Percentiles rank a stretch among this genome's conserved stretches.
phyloP scores from a whole-genome alignment of 1,140 invertebrate genomes.

The Pseudomyrmex sp. region DNA sequence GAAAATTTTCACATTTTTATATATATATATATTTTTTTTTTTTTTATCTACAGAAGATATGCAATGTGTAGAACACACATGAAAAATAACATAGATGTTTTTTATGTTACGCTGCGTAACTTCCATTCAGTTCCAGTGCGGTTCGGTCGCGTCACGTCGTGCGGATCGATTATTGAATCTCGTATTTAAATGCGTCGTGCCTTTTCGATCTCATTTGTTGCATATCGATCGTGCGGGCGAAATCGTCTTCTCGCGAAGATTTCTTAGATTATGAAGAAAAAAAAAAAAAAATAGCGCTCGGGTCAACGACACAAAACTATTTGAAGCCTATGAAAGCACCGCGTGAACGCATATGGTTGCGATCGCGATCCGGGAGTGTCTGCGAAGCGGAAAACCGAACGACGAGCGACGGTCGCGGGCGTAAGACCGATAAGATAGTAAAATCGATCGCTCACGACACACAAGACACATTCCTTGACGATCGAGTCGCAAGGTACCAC shows the following conservation, averaged over 20 bases:
- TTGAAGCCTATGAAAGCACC: not conserved
- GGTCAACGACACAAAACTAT: slow-evolving; percentile 30
- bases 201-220: not conserved
- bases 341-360: not conserved
- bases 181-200: slow-evolving; percentile 5
- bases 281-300: not conserved
- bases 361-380: slow-evolving; percentile 1
- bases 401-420: slow-evolving; percentile 7
- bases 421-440: slow-evolving; percentile 48
- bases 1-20: not conserved
- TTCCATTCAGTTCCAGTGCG: not conserved
- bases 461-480: not conserved
- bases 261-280: not conserved
- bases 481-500: slow-evolving; percentile 34
- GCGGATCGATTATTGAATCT: slow-evolving; percentile 3
- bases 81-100: slow-evolving; percentile 23
- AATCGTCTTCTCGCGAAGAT: not conserved
- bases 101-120: not conserved
- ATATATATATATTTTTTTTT: not conserved
- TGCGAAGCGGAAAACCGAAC: slow-evolving; percentile 38
- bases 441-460: slow-evolving; percentile 27
- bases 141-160: not conserved
- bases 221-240: not conserved
- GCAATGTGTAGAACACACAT: not conserved
- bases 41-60: not conserved